Conservation (phyloP, 1,140 invertebrate genomes). For the Sinella curviseta region DNA sequence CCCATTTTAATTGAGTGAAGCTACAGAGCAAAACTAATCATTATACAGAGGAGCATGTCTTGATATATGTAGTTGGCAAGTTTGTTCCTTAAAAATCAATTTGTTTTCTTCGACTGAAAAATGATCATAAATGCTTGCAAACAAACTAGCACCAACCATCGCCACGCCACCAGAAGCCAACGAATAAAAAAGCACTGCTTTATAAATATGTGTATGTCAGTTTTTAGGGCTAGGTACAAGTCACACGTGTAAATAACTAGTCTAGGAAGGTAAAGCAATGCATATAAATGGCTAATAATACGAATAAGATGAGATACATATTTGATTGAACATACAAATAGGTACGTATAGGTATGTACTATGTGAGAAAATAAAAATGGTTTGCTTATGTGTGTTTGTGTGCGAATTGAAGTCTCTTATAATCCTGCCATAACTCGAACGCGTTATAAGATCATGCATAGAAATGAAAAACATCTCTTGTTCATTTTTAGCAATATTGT, state of each 20-base stretch:
- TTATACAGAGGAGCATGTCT: neutral
- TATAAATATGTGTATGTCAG: neutral
- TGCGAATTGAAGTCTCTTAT: no score
- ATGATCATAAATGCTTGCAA: neutral
- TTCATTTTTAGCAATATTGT: no score
- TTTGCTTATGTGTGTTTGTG: no score
- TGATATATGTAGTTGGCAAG: neutral
- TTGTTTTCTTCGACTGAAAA: slow-evolving; percentile 10
- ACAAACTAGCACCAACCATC: neutral
- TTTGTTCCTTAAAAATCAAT: slow-evolving; percentile 16
- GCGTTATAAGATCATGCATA: no score
- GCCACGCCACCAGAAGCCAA: neutral
- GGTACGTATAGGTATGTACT: no score
- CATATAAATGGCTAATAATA: slow-evolving; percentile 15
- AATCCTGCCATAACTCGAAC: no score
- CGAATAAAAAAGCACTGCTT: neutral
- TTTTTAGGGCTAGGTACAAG: slow-evolving; percentile 21
- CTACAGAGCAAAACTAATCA: neutral
- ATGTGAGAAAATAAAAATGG: no score
- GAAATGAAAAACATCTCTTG: no score
- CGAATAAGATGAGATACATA: neutral
- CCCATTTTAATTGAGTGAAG: neutral
- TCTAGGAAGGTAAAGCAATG: neutral
- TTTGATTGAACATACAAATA: neutral
- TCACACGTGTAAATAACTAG: slow-evolving; percentile 22